These are phyloP conservation scores for Sphecodes monilicornis DNA, from an alignment of 2,888 invertebrate species.

Conservation along the genomic window DNA sequence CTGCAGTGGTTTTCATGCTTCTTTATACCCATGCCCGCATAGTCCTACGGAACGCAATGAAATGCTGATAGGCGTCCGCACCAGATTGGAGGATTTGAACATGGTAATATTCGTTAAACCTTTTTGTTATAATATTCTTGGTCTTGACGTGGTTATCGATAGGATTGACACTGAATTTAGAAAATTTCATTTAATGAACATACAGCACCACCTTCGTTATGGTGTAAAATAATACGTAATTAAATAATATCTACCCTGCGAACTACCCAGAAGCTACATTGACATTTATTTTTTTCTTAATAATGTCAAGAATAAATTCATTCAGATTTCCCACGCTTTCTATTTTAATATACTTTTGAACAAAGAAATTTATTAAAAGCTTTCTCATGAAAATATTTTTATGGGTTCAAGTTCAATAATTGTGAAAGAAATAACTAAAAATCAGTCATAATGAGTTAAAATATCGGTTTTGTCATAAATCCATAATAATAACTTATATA, in stretches of 20 bases:
- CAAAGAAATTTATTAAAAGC: too few relatives aligned
- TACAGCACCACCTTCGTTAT: not conserved
- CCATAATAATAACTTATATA: too few relatives aligned
- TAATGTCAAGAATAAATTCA: too few relatives aligned
- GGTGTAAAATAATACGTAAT: not conserved
- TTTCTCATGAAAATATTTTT: too few relatives aligned
- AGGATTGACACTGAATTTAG: not conserved
- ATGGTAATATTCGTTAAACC: slow-evolving; percentile 84
- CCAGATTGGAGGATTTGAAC: slow-evolving; percentile 94
- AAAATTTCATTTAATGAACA: not conserved
- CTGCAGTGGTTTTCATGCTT: slow-evolving; percentile 96
- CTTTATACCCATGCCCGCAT: slow-evolving; percentile 96
- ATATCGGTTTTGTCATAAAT: too few relatives aligned
- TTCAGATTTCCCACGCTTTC: too few relatives aligned
- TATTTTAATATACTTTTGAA: too few relatives aligned
- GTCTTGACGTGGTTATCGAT: not conserved
- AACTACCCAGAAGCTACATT: too few relatives aligned
- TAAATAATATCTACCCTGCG: not conserved
- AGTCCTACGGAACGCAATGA: slow-evolving; percentile 93
- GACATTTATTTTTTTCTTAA: too few relatives aligned
- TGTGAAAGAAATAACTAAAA: too few relatives aligned
- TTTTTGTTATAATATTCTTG: not conserved
- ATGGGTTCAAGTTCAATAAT: too few relatives aligned
- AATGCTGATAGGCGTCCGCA: slow-evolving; percentile 96
- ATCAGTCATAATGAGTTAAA: too few relatives aligned